phyloP scores from a whole-genome alignment of 1,140 invertebrate genomes.

The Aphis gossypii region DNA sequence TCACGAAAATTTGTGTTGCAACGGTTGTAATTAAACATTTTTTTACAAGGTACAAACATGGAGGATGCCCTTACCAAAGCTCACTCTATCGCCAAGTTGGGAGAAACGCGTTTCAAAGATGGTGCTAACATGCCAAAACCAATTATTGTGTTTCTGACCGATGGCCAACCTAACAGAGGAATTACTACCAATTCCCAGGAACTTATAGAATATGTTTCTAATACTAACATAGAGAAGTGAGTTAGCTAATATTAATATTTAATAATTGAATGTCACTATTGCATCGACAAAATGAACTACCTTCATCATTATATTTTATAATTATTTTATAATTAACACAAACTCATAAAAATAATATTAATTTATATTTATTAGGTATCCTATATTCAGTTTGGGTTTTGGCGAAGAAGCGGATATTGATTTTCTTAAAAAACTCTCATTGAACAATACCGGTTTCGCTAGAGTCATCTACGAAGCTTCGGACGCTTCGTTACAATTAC shows the following conservation, averaged over 20 bases:
- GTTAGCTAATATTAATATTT: not conserved
- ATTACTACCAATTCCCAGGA: conserved; percentile 66
- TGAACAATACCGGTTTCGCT: conserved; percentile 74
- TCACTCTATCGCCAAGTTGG: conserved; percentile 67
- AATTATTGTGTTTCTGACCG: conserved; percentile 78
- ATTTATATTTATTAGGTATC: conserved; percentile 28
- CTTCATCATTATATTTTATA: no score
- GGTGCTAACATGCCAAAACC: conserved; percentile 65
- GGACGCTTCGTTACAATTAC: conserved; percentile 74
- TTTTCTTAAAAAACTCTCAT: conserved; percentile 72
- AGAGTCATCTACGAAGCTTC: conserved; percentile 78
- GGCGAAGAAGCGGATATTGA: conserved; percentile 74
- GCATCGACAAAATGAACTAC: no score
- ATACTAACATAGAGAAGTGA: conserved; percentile 59
- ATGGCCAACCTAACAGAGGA: conserved; percentile 75
- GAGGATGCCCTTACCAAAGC: conserved; percentile 70
- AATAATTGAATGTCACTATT: no score
- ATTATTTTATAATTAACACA: no score
- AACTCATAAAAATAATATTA: not conserved
- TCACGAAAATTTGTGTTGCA: not conserved
- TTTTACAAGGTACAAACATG: conserved; percentile 72
- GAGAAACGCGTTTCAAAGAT: conserved; percentile 59
- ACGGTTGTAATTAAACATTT: not conserved
- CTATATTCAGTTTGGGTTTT: conserved; percentile 75
- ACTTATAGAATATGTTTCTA: conserved; percentile 65